phyloP scores from a whole-genome alignment of 2,797 vertebrate genomes.

The Pipistrellus nathusii region DNA sequence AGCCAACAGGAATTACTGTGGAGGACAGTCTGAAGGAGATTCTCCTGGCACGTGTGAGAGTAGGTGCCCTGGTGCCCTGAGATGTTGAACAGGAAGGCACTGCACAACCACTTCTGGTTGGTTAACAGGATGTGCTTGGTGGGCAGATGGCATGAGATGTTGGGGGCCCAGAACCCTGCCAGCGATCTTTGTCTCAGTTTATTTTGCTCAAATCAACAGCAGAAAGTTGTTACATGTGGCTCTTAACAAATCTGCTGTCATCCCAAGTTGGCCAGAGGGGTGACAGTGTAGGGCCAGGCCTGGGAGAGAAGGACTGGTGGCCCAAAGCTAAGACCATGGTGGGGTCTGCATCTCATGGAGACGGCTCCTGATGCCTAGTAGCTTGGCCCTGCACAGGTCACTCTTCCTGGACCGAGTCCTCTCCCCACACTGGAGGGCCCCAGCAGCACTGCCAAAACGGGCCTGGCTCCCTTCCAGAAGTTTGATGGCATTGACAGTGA shows the following conservation, averaged over 20 bases:
- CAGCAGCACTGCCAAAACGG: background rate
- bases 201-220: background rate
- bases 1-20: accelerated
- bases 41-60: too few species aligned
- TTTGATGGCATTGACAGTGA: background rate
- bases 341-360: too few species aligned
- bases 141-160: too few species aligned
- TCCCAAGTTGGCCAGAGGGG: background rate
- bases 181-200: background rate
- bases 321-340: background rate
- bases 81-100: background rate
- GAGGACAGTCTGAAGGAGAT: background rate
- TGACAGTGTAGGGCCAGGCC: background rate
- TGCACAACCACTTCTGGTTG: background rate
- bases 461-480: background rate
- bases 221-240: background rate
- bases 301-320: background rate
- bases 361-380: too few species aligned
- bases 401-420: background rate
- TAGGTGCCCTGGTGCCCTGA: background rate
- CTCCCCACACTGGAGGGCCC: background rate
- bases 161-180: background rate
- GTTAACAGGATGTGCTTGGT: too few species aligned
- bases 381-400: background rate
- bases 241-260: background rate